phyloP scores from a whole-genome alignment of 2,888 invertebrate genomes.

The Diarsia brunnea region DNA sequence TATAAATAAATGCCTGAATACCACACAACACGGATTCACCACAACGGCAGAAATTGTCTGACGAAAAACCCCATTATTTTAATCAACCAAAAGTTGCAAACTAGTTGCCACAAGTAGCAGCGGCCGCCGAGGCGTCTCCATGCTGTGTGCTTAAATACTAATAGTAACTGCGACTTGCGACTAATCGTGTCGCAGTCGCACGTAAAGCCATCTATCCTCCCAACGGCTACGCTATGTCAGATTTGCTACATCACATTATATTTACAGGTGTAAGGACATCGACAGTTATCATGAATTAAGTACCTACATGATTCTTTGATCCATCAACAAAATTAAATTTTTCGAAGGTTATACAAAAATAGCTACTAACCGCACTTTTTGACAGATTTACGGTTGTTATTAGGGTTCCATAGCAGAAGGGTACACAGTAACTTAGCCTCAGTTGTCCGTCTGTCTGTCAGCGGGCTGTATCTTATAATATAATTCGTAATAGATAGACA shows the following conservation, averaged over 20 bases:
- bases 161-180: constrained; percentile 41
- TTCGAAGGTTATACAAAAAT: too few species aligned
- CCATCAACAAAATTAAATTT: too few species aligned
- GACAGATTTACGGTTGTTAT: too few species aligned
- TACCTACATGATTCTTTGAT: too few species aligned
- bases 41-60: neutral
- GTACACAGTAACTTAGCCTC: too few species aligned
- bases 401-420: too few species aligned
- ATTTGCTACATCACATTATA: constrained; percentile 24
- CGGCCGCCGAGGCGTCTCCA: neutral
- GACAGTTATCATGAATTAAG: neutral
- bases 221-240: neutral
- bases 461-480: too few species aligned
- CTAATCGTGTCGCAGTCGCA: constrained; percentile 29
- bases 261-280: neutral
- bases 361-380: too few species aligned
- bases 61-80: neutral
- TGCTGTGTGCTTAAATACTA: constrained; percentile 31
- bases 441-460: too few species aligned
- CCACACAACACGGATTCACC: neutral
- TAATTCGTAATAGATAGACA: too few species aligned
- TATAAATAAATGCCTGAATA: constrained; percentile 51
- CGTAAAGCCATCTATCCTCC: constrained; percentile 6
- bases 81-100: too few species aligned
- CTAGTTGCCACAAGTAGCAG: neutral